A percentile compares a stretch with the other conserved stretches of the same genome.
Evolutionary conservation across 2,113 vertebrate species (phyloP).

Genomic region (Tachycineta bicolor): DNA sequence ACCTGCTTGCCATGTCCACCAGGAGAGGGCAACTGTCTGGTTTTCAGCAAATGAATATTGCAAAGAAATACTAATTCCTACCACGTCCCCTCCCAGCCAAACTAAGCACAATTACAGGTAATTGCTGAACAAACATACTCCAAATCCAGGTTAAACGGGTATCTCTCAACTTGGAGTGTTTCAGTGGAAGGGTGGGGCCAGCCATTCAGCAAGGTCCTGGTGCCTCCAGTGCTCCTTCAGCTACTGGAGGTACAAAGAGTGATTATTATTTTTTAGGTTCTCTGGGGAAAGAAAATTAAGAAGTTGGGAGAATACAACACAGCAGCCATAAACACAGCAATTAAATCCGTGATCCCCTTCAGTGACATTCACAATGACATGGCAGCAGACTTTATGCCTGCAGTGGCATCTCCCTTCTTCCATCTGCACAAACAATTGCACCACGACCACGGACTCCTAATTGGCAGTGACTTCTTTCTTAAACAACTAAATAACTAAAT

Average conservation of each 20-base stretch:
- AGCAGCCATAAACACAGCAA: conserved; percentile 17
- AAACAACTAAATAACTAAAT: neutral
- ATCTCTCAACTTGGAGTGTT: neutral
- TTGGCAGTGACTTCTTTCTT: conserved; percentile 1
- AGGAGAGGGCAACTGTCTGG: neutral
- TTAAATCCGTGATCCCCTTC: conserved; percentile 27
- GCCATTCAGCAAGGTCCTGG: neutral
- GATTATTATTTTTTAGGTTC: neutral
- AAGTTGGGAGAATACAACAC: neutral
- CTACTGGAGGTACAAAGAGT: neutral
- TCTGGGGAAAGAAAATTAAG: conserved; percentile 1
- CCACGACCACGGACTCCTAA: neutral
- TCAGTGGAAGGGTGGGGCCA: neutral
- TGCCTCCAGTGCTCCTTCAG: neutral
- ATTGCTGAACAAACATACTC: neutral
- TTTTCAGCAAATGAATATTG: neutral
- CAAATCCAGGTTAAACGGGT: neutral
- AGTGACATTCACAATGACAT: neutral
- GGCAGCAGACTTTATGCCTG: conserved; percentile 17
- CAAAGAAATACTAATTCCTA: neutral
- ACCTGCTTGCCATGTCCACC: neutral
- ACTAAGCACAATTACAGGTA: neutral
- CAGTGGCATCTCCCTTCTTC: neutral
- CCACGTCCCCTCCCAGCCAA: neutral
- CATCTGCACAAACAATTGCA: neutral